These are phyloP conservation scores for Tamias sibiricus DNA, from an alignment of 2,113 vertebrate species.

Conservation along the genomic window DNA sequence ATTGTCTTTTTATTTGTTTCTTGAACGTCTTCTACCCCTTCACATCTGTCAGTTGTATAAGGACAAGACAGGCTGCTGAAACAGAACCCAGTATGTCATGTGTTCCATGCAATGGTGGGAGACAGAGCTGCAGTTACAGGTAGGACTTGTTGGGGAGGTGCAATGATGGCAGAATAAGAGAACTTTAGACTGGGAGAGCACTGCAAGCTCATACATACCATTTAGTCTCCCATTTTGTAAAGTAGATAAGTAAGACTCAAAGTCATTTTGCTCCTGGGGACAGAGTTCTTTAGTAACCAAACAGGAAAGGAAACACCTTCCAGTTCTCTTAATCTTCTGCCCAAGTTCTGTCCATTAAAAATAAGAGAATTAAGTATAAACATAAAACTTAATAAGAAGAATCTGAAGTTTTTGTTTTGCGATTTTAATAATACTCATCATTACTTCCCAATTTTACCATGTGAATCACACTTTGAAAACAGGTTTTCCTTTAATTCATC, in stretches of 20 bases:
- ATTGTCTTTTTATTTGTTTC: neutral
- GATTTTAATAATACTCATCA: constrained; percentile 45
- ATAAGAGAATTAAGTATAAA: constrained; percentile 25
- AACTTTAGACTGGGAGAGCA: neutral
- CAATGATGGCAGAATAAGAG: neutral
- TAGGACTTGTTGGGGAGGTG: neutral
- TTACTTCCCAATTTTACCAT: constrained; percentile 16
- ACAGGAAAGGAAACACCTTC: neutral
- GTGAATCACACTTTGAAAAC: neutral
- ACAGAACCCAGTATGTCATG: neutral
- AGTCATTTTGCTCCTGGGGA: neutral
- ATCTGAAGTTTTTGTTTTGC: constrained; percentile 16
- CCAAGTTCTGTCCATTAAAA: neutral
- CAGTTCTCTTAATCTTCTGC: neutral
- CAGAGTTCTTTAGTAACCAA: neutral
- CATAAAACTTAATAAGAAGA: constrained; percentile 33
- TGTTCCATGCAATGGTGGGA: neutral
- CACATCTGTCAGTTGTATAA: neutral
- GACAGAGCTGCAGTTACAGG: neutral
- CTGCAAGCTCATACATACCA: rapidly evolving
- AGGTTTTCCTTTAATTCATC: constrained; percentile 15
- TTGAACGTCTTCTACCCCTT: neutral
- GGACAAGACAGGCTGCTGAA: neutral
- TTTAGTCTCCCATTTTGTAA: neutral
- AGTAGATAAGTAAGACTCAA: neutral